phyloP scores from a whole-genome alignment of 2,888 invertebrate species.

The Argyresthia albistria region DNA sequence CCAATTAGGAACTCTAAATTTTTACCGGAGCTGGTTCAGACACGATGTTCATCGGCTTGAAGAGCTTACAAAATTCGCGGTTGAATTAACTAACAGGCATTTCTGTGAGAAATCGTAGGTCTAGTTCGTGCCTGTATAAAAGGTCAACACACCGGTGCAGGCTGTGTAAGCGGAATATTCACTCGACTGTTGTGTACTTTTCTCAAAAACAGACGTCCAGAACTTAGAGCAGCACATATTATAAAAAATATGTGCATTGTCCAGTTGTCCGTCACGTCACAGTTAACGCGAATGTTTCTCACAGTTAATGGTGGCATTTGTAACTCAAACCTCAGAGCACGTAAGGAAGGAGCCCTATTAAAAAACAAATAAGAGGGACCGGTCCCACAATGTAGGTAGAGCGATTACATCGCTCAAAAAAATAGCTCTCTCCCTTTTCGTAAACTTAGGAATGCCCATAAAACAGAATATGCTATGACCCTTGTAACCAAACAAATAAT shows the following conservation, averaged over 20 bases:
- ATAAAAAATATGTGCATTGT: not conserved
- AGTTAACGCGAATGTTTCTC: constrained; percentile 1
- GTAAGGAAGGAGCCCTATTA: not conserved
- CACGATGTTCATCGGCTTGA: not conserved
- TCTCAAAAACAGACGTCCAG: not conserved
- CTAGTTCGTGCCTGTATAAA: constrained; percentile 2
- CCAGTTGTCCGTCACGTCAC: not conserved
- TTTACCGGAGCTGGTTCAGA: not conserved
- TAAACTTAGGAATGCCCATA: not conserved
- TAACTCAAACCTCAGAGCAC: not conserved
- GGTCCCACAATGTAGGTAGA: not conserved
- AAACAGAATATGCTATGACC: not conserved
- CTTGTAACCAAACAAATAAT: not conserved
- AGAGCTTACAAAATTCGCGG: not conserved
- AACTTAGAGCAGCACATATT: not conserved
- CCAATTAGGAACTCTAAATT: not conserved
- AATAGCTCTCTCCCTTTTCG: not conserved
- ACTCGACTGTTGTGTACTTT: not conserved
- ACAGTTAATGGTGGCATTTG: constrained; percentile 2
- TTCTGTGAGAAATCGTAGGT: not conserved
- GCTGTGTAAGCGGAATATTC: not conserved
- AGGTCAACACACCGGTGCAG: constrained; percentile 2
- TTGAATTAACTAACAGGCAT: constrained; percentile 2
- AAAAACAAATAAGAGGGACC: not conserved
- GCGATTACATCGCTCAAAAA: not conserved